Evolutionary conservation across 2,888 invertebrate species (phyloP).

Genomic region (Cephus pulcher): DNA sequence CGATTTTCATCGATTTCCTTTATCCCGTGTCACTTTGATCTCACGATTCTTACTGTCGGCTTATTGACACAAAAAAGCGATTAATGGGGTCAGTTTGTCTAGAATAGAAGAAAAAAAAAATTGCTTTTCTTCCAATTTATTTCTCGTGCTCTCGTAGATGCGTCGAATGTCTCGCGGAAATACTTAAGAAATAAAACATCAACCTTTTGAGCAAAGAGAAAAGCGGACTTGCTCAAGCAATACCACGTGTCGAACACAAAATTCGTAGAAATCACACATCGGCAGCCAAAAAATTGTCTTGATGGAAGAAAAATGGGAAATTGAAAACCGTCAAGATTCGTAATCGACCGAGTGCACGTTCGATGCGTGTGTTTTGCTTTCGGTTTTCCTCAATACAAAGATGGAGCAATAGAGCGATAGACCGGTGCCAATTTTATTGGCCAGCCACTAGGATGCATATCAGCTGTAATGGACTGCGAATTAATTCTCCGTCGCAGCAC

Average conservation of each 20-base stretch:
- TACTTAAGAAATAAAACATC: conserved; percentile 20
- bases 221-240: background rate
- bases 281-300: too few species aligned
- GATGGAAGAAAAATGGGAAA: too few species aligned
- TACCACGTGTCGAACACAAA: too few species aligned
- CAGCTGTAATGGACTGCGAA: background rate
- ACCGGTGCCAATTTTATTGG: background rate
- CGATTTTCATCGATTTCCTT: background rate
- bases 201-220: background rate
- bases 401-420: background rate
- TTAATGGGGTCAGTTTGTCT: background rate
- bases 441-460: background rate
- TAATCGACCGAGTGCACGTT: background rate
- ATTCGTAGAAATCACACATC: too few species aligned
- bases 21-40: background rate
- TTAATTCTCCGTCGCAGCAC: background rate
- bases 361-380: background rate
- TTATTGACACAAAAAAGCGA: background rate
- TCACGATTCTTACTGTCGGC: background rate
- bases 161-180: conserved; percentile 11
- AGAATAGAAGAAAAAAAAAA: too few species aligned
- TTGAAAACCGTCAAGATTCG: background rate
- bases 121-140: conserved; percentile 8
- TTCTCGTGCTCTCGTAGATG: background rate
- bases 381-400: background rate